Evolutionary conservation across 2,113 vertebrate species (phyloP).

Genomic region (Chamaetylas fuelleborni): DNA sequence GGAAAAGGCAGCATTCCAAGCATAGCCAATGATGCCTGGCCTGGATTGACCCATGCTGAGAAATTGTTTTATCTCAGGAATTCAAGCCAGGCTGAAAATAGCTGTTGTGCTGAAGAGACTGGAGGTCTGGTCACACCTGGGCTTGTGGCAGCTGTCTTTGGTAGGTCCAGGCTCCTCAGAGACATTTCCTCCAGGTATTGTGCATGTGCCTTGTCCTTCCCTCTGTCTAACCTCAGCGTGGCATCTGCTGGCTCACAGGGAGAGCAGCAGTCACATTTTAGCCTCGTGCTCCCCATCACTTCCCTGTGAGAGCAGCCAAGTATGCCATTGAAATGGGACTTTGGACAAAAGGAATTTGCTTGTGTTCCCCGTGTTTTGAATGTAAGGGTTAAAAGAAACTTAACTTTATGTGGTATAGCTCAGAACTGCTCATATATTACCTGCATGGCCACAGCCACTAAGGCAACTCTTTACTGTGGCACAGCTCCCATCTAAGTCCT

Average conservation of each 20-base stretch:
- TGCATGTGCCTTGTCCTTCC: accelerated
- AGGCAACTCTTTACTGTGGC: not conserved
- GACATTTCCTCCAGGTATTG: not conserved
- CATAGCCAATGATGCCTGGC: not conserved
- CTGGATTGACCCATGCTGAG: not conserved
- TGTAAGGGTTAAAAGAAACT: not conserved
- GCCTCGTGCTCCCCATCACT: accelerated
- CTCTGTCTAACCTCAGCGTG: not conserved
- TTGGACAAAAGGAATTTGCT: not conserved
- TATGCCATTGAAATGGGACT: not conserved
- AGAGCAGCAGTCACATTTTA: not conserved
- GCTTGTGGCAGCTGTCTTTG: not conserved
- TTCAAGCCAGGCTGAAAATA: not conserved
- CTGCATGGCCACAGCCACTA: not conserved
- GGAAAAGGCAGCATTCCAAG: not conserved
- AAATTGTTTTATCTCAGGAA: not conserved
- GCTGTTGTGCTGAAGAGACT: not conserved
- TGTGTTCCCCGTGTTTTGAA: not conserved
- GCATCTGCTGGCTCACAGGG: not conserved
- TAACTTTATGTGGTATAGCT: not conserved
- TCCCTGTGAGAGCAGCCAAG: not conserved
- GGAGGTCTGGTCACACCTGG: not conserved
- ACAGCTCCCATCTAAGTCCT: not conserved
- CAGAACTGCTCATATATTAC: not conserved
- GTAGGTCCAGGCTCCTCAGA: not conserved